A percentile compares a stretch with the other conserved stretches of the same genome.
Conservation (phyloP, 2,797 vertebrate species). For the Danionella dracula region DNA sequence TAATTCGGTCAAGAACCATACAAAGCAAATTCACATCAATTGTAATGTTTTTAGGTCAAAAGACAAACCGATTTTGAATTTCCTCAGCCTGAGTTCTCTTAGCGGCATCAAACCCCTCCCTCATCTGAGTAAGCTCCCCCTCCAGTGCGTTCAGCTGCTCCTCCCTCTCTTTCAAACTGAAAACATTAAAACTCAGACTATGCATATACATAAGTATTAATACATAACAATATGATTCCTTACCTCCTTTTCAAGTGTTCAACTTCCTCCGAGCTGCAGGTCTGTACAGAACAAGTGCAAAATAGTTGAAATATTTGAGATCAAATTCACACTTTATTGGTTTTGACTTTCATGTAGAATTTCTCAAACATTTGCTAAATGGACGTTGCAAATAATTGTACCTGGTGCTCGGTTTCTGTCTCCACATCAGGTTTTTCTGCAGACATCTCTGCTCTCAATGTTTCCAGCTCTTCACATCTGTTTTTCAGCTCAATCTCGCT, state of each 20-base stretch:
- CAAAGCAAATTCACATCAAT: neutral
- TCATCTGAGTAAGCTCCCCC: conserved; percentile 65
- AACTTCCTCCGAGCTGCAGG: conserved; percentile 55
- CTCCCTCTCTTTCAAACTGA: conserved; percentile 70
- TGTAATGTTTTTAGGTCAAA: neutral
- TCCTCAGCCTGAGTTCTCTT: conserved; percentile 9
- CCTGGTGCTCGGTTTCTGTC: conserved; percentile 57
- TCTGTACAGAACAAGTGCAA: conserved; percentile 55
- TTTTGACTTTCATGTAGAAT: neutral
- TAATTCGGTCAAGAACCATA: too few species aligned
- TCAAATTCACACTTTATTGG: neutral
- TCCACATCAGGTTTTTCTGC: conserved; percentile 60
- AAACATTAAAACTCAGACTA: neutral
- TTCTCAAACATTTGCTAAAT: neutral
- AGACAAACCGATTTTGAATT: conserved; percentile 18
- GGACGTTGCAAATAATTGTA: neutral
- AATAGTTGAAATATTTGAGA: neutral
- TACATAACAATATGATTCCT: neutral
- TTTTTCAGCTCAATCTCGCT: conserved; percentile 67
- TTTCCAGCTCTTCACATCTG: conserved; percentile 66
- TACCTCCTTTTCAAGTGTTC: conserved; percentile 70
- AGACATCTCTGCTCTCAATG: conserved; percentile 64
- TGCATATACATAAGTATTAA: neutral
- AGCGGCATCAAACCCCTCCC: conserved; percentile 34
- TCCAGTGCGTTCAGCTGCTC: conserved; percentile 65